Evolutionary conservation across 2,797 vertebrate genomes (phyloP).

Genomic region (Crocidura indochinensis): DNA sequence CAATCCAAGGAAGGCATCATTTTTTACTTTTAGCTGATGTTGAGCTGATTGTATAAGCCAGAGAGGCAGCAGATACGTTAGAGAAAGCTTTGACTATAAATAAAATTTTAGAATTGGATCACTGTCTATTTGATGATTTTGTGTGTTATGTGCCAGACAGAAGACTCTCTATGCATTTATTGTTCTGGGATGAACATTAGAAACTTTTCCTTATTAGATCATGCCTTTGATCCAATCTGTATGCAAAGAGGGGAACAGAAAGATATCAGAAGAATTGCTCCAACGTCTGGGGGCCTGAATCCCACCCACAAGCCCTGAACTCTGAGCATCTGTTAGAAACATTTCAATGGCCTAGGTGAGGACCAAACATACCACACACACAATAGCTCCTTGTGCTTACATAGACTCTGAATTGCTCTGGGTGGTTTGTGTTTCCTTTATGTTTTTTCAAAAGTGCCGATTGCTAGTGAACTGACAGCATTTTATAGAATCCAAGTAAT

Average conservation of each 20-base stretch:
- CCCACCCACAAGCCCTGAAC: neutral
- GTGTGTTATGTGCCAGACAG: no score
- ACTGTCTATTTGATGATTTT: no score
- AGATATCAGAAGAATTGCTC: neutral
- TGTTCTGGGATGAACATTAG: neutral
- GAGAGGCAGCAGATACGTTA: neutral
- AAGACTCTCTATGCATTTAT: neutral
- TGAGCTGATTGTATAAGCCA: neutral
- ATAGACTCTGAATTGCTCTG: neutral
- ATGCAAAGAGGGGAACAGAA: neutral
- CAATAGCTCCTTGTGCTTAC: neutral
- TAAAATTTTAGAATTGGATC: neutral
- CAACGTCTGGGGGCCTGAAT: neutral
- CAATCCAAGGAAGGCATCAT: constrained; percentile 20
- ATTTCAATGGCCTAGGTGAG: neutral
- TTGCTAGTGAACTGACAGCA: neutral
- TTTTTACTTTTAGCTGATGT: constrained; percentile 13
- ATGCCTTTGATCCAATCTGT: neutral
- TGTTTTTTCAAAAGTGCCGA: neutral
- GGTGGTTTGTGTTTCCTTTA: neutral
- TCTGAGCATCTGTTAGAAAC: neutral
- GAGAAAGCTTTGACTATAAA: neutral
- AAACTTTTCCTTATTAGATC: neutral
- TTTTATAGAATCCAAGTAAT: neutral
- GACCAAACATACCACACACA: neutral